A percentile compares a stretch with the other conserved stretches of the same genome.
Conservation (phyloP, 2,113 vertebrate genomes). For the Catharus minimus region DNA sequence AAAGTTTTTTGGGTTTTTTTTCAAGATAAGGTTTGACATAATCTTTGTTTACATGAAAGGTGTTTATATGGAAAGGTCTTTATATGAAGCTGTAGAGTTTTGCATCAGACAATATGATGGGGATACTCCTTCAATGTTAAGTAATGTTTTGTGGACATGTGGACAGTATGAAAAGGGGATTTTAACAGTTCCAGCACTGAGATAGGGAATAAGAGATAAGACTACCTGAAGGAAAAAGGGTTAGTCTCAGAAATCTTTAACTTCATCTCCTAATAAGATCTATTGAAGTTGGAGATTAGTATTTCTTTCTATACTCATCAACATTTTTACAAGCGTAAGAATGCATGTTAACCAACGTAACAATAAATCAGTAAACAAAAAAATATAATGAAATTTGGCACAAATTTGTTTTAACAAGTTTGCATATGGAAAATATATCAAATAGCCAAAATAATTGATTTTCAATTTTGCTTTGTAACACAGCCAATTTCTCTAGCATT, state of each 20-base stretch:
- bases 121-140: background rate
- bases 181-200: background rate
- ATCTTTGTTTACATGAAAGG: background rate
- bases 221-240: background rate
- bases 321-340: background rate
- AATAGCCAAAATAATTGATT: conserved; percentile 9
- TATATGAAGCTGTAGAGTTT: background rate
- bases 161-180: background rate
- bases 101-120: background rate
- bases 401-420: background rate
- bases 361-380: background rate
- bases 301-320: background rate
- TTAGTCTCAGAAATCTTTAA: background rate
- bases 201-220: background rate
- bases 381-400: background rate
- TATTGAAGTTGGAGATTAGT: background rate
- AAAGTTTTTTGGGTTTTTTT: background rate
- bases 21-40: background rate
- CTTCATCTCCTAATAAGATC: background rate
- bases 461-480: background rate
- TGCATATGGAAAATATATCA: background rate
- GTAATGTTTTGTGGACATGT: background rate
- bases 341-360: background rate
- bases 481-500: background rate
- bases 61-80: background rate